Conservation (phyloP, 1,140 invertebrate species). For the Rhynchophorus ferrugineus region DNA sequence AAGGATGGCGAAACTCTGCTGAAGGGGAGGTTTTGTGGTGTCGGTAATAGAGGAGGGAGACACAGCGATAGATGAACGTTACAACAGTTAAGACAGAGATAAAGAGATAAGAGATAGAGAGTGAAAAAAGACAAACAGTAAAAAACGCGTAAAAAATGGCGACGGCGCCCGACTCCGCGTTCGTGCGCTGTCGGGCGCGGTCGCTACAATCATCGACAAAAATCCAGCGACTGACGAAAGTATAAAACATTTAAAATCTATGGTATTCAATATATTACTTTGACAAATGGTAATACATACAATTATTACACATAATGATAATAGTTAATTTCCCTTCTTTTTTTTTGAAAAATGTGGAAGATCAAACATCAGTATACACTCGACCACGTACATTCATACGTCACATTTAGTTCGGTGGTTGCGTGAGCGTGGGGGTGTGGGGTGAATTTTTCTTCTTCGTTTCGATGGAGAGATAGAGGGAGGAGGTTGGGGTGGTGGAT, state of each 20-base stretch:
- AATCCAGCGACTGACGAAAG: background rate
- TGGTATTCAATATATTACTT: background rate
- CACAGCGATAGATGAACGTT: no score
- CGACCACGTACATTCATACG: conserved; percentile 21
- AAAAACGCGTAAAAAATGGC: background rate
- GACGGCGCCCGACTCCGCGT: no score
- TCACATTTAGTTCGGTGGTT: conserved; percentile 9
- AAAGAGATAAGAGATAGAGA: no score
- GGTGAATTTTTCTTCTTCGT: conserved; percentile 1
- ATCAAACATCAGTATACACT: conserved; percentile 12
- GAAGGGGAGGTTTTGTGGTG: no score
- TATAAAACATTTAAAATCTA: background rate
- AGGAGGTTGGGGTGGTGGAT: no score
- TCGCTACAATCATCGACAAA: background rate
- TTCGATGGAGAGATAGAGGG: no score
- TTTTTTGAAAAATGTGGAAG: conserved; percentile 18
- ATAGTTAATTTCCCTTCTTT: conserved; percentile 6
- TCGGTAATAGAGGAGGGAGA: no score
- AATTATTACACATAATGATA: background rate
- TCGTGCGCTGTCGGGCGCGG: no score
- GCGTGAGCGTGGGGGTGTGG: no score
- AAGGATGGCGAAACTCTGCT: no score
- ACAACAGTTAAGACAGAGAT: no score
- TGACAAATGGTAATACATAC: background rate
- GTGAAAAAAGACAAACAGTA: conserved; percentile 12